Percentiles rank a stretch among this genome's conserved stretches.
Evolutionary conservation across 1,140 invertebrate species (phyloP).

Genomic region (Pararge aegeria): DNA sequence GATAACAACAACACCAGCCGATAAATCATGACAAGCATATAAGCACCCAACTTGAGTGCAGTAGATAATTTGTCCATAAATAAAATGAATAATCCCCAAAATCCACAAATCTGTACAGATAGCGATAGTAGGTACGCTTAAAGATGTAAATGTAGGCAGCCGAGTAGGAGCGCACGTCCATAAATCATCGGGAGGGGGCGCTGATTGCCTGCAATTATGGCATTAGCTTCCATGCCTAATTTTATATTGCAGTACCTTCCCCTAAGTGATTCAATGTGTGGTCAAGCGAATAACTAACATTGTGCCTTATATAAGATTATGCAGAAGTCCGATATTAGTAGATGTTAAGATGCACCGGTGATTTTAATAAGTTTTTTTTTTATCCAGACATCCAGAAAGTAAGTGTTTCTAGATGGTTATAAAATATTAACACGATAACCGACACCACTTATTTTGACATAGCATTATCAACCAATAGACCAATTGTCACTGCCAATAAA

Average conservation of each 20-base stretch:
- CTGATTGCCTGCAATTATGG: conserved; percentile 74
- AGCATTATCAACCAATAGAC: too few species aligned
- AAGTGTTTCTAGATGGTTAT: too few species aligned
- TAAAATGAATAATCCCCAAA: conserved; percentile 18
- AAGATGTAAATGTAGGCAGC: conserved; percentile 61
- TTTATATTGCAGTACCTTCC: conserved; percentile 54
- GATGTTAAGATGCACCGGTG: background rate
- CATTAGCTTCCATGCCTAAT: conserved; percentile 75
- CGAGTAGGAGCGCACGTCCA: conserved; percentile 35
- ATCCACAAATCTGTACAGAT: conserved; percentile 44
- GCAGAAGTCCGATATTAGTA: too few species aligned
- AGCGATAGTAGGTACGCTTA: conserved; percentile 48
- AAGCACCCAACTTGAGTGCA: background rate
- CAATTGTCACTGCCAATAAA: too few species aligned
- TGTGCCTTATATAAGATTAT: background rate
- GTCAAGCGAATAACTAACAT: conserved; percentile 31
- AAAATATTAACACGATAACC: too few species aligned
- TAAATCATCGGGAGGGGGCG: conserved; percentile 69
- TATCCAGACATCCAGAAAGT: too few species aligned
- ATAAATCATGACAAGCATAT: background rate
- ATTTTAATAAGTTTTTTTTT: too few species aligned
- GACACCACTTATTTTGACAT: too few species aligned
- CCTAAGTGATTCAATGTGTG: conserved; percentile 29
- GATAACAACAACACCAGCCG: too few species aligned
- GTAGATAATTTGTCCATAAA: conserved; percentile 8